phyloP scores from a whole-genome alignment of 2,113 vertebrate genomes.

The Carassius auratus region DNA sequence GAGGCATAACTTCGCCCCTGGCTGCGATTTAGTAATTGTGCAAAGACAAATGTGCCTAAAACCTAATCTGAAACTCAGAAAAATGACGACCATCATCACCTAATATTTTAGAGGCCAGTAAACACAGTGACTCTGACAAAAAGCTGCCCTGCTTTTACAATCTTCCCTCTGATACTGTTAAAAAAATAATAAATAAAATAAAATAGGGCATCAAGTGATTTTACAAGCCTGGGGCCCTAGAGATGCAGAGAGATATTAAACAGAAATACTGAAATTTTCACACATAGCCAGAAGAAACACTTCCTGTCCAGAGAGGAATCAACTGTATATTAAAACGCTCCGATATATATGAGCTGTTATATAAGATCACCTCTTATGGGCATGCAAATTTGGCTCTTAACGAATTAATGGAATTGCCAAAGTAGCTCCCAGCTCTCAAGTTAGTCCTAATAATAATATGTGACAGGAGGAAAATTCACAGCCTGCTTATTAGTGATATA shows the following conservation, averaged over 20 bases:
- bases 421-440: slow-evolving; percentile 28
- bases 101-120: slow-evolving; percentile 62
- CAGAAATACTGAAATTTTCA: slow-evolving; percentile 48
- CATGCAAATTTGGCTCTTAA: not conserved
- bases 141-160: slow-evolving; percentile 38
- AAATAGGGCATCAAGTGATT: slow-evolving; percentile 55
- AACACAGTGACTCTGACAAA: slow-evolving; percentile 63
- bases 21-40: slow-evolving; percentile 69
- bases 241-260: slow-evolving; percentile 58
- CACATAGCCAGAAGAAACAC: slow-evolving; percentile 40
- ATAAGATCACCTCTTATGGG: slow-evolving; percentile 27
- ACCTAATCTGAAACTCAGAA: slow-evolving; percentile 60
- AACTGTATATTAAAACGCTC: slow-evolving; percentile 44
- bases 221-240: slow-evolving; percentile 62
- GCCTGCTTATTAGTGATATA: slow-evolving; percentile 27
- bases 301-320: slow-evolving; percentile 29
- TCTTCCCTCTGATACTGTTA: not conserved
- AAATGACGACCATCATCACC: slow-evolving; percentile 61
- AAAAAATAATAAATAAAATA: slow-evolving; percentile 41
- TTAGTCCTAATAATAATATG: slow-evolving; percentile 20
- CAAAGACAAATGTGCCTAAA: slow-evolving; percentile 67
- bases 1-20: slow-evolving; percentile 60
- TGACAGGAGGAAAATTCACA: not conserved
- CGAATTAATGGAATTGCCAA: slow-evolving; percentile 39
- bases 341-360: slow-evolving; percentile 28